A percentile compares a stretch with the other conserved stretches of the same genome.
phyloP scores from a whole-genome alignment of 2,888 invertebrate genomes.

The Hypercompe scribonia region DNA sequence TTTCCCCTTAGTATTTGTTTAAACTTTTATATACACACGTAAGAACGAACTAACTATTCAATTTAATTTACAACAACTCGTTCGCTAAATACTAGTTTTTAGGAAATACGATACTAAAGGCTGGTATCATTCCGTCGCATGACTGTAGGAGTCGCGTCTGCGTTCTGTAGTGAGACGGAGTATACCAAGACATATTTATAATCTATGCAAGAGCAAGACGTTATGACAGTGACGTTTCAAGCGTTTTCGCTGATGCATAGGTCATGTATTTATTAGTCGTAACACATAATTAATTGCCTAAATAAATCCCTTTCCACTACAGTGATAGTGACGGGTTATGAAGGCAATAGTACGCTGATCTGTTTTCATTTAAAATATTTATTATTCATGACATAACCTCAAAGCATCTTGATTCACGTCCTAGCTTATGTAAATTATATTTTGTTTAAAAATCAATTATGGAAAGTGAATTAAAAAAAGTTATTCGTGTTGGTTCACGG shows the following conservation, averaged over 20 bases:
- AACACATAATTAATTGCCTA: conserved; percentile 40
- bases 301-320: conserved; percentile 75
- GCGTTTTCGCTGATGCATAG: conserved; percentile 22
- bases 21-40: too few relatives aligned
- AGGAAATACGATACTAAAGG: too few relatives aligned
- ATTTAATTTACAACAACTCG: too few relatives aligned
- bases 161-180: too few relatives aligned
- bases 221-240: conserved; percentile 11
- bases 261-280: conserved; percentile 32
- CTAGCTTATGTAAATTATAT: conserved; percentile 52
- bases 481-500: conserved; percentile 92
- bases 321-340: conserved; percentile 80
- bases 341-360: conserved; percentile 24
- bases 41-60: too few relatives aligned
- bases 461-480: conserved; percentile 78
- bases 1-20: too few relatives aligned
- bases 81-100: too few relatives aligned
- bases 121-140: too few relatives aligned
- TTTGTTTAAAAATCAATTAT: conserved; percentile 58
- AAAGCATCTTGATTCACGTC: conserved; percentile 42
- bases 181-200: too few relatives aligned
- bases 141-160: too few relatives aligned
- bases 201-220: too few relatives aligned
- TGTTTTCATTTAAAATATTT: conserved; percentile 23
- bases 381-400: conserved; percentile 51